Percentiles rank a stretch among this genome's conserved stretches.
Evolutionary conservation across 1,140 invertebrate species (phyloP).

Genomic region (Holcopasites calliopsidis): DNA sequence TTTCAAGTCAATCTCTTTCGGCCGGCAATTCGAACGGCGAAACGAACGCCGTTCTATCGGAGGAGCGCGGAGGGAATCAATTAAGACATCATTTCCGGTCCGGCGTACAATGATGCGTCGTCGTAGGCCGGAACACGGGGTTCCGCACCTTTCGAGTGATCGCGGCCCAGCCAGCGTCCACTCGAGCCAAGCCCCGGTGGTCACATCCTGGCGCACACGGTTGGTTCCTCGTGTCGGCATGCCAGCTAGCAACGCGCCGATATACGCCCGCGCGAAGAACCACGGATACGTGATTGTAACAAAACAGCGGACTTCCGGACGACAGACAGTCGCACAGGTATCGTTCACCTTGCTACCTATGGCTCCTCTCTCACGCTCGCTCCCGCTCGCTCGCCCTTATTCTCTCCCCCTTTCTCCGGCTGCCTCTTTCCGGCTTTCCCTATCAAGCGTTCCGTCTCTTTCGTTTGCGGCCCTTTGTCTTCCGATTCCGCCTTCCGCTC

Average conservation of each 20-base stretch:
- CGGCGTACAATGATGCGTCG: slow-evolving; percentile 46
- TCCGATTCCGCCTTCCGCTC: slow-evolving; percentile 33
- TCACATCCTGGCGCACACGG: slow-evolving; percentile 76
- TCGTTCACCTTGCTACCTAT: slow-evolving; percentile 66
- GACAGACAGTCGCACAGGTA: slow-evolving; percentile 78
- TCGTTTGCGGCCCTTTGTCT: slow-evolving; percentile 16
- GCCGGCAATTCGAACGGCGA: not conserved
- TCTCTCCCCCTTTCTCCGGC: slow-evolving; percentile 25
- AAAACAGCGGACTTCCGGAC: slow-evolving; percentile 79
- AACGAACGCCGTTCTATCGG: not conserved
- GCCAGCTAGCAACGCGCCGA: slow-evolving; percentile 63
- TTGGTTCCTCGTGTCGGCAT: slow-evolving; percentile 57
- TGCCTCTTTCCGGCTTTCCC: not conserved
- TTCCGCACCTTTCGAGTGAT: slow-evolving; percentile 60
- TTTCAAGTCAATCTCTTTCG: slow-evolving; percentile 11
- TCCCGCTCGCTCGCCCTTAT: not conserved
- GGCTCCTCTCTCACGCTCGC: slow-evolving; percentile 49
- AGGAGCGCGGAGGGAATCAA: slow-evolving; percentile 42
- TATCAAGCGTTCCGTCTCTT: not conserved
- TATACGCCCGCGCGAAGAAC: slow-evolving; percentile 64
- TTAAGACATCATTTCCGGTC: slow-evolving; percentile 65
- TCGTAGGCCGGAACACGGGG: slow-evolving; percentile 55
- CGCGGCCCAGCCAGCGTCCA: slow-evolving; percentile 54
- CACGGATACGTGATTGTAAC: slow-evolving; percentile 78
- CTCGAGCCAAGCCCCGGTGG: slow-evolving; percentile 56